Base-by-base conservation (phyloP, 2,113 vertebrate genomes). In the Ctenomys sociabilis region DNA sequence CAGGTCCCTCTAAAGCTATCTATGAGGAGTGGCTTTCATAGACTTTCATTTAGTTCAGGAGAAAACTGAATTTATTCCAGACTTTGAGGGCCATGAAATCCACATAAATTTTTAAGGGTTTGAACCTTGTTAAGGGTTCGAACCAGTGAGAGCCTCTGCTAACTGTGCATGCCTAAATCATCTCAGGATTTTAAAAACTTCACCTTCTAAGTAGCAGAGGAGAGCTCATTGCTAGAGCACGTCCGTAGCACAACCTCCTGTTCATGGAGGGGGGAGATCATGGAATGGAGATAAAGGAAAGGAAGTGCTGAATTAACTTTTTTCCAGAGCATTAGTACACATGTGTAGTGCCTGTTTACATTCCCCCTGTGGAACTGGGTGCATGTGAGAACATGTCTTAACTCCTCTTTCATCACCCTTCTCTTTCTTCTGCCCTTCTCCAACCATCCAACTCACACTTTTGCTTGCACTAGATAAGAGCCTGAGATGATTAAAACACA, bases 1-100 rank as follows among this genome's bases (percentile, higher is more conserved):
- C 83, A 84, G 91, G 90, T 96, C 85, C 95, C 72, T 84, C 75
- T 61, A 88, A 97, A 97, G 94, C 3, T 37, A 78, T 43, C 88
- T 87, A 49, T 57, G 80, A 82, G 81, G 66, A 88, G 52, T 28
- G 57, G 78, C 75, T 93, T 1, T 7, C 24, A 77, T 1, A 90
- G 93, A 54, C 90, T 90, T 97, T 78, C 81, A 52, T 91, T 93
- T 96, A 95, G 77, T 70, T 32, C 35, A 95, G 63, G 26, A 95
- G 68, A 96, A 92, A 95, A 82, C 26, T 40, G 82, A 94, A 85
- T 70, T 87, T 87, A 92, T 40, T 94, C 40, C n/a, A 30, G 2
- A 30, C 16, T 35, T 52, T 81, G 75, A 94, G 93, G 93, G 72
- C 96, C 81, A 86, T 32, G 30, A 16, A 90, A 93, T 37, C 95